A percentile compares a stretch with the other conserved stretches of the same genome.
phyloP scores from a whole-genome alignment of 2,888 invertebrate genomes.

The Shargacucullia verbasci region DNA sequence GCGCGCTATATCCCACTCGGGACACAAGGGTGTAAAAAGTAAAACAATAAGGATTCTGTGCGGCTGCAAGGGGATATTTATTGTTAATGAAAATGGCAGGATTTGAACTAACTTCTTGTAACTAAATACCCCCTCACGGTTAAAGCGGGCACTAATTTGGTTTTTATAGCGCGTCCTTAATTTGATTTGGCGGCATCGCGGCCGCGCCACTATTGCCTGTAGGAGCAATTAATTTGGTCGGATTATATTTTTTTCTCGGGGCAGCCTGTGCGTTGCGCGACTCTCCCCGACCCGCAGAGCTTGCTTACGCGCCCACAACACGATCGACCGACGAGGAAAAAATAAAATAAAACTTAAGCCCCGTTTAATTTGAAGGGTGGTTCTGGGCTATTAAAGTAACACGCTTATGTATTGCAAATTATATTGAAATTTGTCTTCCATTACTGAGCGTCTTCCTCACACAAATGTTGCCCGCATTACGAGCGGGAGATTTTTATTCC shows the following conservation, averaged over 20 bases:
- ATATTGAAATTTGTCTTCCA: constrained; percentile 90
- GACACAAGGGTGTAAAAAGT: constrained; percentile 89
- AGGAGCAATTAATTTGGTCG: constrained; percentile 88
- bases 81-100: constrained; percentile 90
- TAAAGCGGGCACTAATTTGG: constrained; percentile 90
- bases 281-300: constrained; percentile 63
- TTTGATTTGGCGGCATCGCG: constrained; percentile 89
- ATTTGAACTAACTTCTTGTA: constrained; percentile 90
- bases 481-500: constrained; percentile 87
- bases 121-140: constrained; percentile 89
- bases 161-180: constrained; percentile 89
- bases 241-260: constrained; percentile 87
- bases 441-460: constrained; percentile 88
- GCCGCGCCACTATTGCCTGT: constrained; percentile 87
- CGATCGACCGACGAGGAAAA: constrained; percentile 84
- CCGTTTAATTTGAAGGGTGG: constrained; percentile 90
- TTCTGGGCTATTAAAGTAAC: constrained; percentile 90
- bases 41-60: constrained; percentile 88
- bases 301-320: constrained; percentile 75
- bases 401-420: constrained; percentile 90
- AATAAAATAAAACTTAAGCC: constrained; percentile 89
- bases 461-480: constrained; percentile 89
- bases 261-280: constrained; percentile 69
- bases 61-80: constrained; percentile 88
- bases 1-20: constrained; percentile 77